These are phyloP conservation scores for Nymphalis io DNA, from an alignment of 1,140 invertebrate genomes.

Conservation along the genomic window DNA sequence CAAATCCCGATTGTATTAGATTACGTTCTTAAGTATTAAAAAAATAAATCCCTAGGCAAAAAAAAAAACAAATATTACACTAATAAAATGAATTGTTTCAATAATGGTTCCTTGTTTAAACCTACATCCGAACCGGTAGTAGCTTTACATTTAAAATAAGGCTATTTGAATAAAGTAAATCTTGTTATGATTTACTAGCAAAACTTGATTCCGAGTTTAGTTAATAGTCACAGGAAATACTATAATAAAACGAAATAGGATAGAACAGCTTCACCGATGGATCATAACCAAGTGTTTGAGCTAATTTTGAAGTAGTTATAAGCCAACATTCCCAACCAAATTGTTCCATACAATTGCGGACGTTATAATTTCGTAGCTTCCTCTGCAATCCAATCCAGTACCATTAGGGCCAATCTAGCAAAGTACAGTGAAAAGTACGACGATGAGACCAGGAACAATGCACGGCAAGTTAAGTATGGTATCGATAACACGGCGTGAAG, in stretches of 20 bases:
- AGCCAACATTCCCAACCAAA: conserved; percentile 34
- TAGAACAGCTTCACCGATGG: conserved; percentile 5
- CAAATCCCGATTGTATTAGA: too few relatives aligned
- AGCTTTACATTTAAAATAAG: too few relatives aligned
- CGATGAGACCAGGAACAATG: conserved; percentile 41
- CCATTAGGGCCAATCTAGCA: conserved; percentile 51
- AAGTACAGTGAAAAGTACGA: conserved; percentile 47
- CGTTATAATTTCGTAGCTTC: conserved; percentile 56
- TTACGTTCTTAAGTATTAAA: too few relatives aligned
- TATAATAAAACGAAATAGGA: not conserved
- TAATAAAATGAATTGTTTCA: too few relatives aligned
- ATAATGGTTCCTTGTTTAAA: too few relatives aligned
- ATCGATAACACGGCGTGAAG: conserved; percentile 44
- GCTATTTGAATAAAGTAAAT: too few relatives aligned
- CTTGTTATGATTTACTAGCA: too few relatives aligned
- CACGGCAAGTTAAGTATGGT: conserved; percentile 40
- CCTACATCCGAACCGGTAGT: too few relatives aligned
- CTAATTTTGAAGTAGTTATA: conserved; percentile 43
- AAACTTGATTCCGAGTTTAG: too few relatives aligned
- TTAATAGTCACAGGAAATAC: not conserved
- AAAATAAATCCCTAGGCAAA: too few relatives aligned
- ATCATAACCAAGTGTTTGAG: conserved; percentile 13
- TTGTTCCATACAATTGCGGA: conserved; percentile 48
- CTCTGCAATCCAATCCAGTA: conserved; percentile 41
- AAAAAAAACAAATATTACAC: too few relatives aligned